phyloP scores from a whole-genome alignment of 2,888 invertebrate species.

The Nasonovia ribisnigri region DNA sequence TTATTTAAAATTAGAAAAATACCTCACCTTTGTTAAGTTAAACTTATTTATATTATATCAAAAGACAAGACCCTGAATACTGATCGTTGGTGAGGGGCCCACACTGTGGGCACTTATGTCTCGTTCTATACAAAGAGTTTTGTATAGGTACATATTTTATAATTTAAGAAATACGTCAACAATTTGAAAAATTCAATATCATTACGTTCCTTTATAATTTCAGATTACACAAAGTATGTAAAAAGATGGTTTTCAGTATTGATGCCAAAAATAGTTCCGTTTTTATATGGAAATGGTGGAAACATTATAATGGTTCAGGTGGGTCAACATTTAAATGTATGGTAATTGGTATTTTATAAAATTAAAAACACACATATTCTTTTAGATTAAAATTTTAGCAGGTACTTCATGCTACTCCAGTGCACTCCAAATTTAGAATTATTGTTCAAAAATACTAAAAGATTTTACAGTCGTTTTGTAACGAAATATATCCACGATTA shows the following conservation, averaged over 20 bases:
- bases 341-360: neutral
- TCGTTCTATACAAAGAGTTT: neutral
- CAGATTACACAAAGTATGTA: constrained; percentile 75
- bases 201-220: constrained; percentile 65
- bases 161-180: neutral
- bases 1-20: neutral
- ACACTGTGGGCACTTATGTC: neutral
- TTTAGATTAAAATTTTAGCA: neutral
- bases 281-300: constrained; percentile 81
- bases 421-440: neutral
- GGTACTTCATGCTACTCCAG: neutral
- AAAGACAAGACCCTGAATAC: neutral
- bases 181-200: neutral
- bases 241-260: constrained; percentile 73
- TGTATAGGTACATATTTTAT: neutral
- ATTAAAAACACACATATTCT: neutral
- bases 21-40: neutral
- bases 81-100: too few species aligned
- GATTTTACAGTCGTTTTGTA: neutral
- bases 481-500: neutral
- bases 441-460: neutral
- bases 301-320: constrained; percentile 90
- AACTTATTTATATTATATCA: neutral
- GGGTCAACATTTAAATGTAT: constrained; percentile 65
- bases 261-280: constrained; percentile 72